Evolutionary conservation across 2,888 invertebrate species (phyloP), one percentile per base, ranked within the genome.

Genomic region (Hetaerina titia): DNA sequence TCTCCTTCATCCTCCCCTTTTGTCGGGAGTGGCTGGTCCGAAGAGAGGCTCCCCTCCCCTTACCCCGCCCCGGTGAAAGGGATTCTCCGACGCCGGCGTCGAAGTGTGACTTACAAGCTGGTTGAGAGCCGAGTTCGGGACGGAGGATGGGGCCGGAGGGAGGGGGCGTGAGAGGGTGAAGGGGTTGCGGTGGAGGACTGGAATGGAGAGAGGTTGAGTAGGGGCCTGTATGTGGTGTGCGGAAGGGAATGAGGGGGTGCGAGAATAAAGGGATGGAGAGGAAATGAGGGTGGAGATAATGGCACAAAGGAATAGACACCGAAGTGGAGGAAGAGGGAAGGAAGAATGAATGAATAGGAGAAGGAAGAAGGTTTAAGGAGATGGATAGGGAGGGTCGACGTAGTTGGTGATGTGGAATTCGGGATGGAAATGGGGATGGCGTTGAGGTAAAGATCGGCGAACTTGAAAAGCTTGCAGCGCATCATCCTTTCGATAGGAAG

Each of bases 61-160:
- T 1, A 1, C 64, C 64, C 64, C 45, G 45, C 1, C 45, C 15
- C 25, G 13, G 89, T 58, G 58, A 89, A 90, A 90, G 45, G 90
- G 64, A 45, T 45, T 90, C 31, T 45, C 90, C 45, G 89, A 89
- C 89, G 89, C 89, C 89, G 89, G 90, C 64, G 63, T 90, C 64
- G 92, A 92, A 92, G 92, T 92, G 92, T 69, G 92, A 92, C 90
- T 90, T 90, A 64, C 92, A 19, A 58, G 89, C 58, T 31, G 89
- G 89, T 22, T 19, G 64, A 64, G 69, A 69, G 45, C 45, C 60
- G 64, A 7, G 25, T 13, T 22, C 5, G 57, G 58, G 22, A 8
- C 57, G 58, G 57, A 25, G 9, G 90, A 17, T 17, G 25, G 45
- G 45, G 15, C 31, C 17, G 45, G 45, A 31, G 22, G 64, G 45